Evolutionary conservation across 2,888 invertebrate species (phyloP), one percentile per base, ranked within the genome.

Genomic region (Agriopis leucophaearia): DNA sequence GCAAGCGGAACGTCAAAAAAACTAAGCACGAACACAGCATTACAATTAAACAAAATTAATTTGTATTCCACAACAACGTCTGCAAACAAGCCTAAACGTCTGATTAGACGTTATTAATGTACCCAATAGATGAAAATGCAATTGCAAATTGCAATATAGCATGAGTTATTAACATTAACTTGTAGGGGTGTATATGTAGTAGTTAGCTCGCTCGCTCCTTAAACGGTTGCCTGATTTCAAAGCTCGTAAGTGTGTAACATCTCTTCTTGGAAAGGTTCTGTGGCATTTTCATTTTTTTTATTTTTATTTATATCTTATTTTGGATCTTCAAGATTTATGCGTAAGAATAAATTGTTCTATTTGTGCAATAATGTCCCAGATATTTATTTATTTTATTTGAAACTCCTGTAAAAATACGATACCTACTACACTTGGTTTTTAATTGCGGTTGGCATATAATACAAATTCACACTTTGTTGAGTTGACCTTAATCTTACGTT

Each of bases 131-230:
- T 72, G 73, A 66, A 64, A 74, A 64, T 73, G 68, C 70, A 71
- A 71, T 66, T 70, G 77, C 75, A 79, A 83, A 81, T 82, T 81
- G 78, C 76, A 74, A 74, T 76, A 78, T 75, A 74, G 81, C 81
- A 83, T 82, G 84, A 71, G 76, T 74, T 78, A 79, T 67, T 73
- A 72, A 69, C 74, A 77, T 73, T 69, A 70, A 68, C 70, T 68
- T 64, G 73, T 69, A 66, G 55, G 59, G n/a, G n/a, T n/a, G n/a
- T n/a, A n/a, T n/a, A n/a, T n/a, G n/a, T n/a, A n/a, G 67, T 69
- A 69, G 71, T 76, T 74, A 77, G 76, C 74, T 74, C 66, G 74
- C 58, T 72, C 79, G 75, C 77, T 75, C 78, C 80, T 77, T 80
- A 79, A 80, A 79, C 75, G 78, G 82, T 71, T 73, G 72, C 73